phyloP scores from a whole-genome alignment of 2,797 vertebrate genomes.

The Anguilla anguilla region DNA sequence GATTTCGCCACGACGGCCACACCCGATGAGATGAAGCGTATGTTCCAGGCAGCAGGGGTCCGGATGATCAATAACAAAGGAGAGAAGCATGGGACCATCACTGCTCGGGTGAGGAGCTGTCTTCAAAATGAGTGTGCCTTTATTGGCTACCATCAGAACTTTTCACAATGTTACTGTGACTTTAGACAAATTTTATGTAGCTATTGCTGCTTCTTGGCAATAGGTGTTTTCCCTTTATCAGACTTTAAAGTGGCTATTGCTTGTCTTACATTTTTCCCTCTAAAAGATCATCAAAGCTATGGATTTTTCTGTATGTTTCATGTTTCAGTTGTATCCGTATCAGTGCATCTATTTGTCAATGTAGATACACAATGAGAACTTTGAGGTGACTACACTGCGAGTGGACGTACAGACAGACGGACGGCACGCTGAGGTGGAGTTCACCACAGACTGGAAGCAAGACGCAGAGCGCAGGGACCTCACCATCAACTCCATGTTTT shows the following conservation, averaged over 20 bases:
- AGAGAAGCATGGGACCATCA: constrained; percentile 94
- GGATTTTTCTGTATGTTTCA: not conserved
- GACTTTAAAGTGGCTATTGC: not conserved
- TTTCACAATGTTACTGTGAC: not conserved
- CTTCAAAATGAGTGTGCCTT: not conserved
- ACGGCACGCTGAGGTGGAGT: constrained; percentile 91
- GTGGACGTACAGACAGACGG: constrained; percentile 90
- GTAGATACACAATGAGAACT: constrained; percentile 90
- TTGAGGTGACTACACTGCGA: constrained; percentile 93
- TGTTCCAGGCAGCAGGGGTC: constrained; percentile 85
- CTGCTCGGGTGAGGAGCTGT: constrained; percentile 81
- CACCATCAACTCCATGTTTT: constrained; percentile 96
- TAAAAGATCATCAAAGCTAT: not conserved
- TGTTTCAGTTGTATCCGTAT: not conserved
- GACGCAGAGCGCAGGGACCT: constrained; percentile 94
- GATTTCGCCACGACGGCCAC: constrained; percentile 97
- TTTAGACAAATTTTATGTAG: not conserved
- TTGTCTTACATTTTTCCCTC: not conserved
- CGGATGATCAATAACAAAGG: constrained; percentile 97
- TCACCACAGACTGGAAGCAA: constrained; percentile 94
- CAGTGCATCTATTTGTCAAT: constrained; percentile 34
- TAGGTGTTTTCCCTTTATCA: not conserved
- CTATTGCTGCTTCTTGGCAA: not conserved
- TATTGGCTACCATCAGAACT: not conserved
- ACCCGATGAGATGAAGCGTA: constrained; percentile 88